Base-by-base conservation (phyloP, 2,113 vertebrate genomes). In the Meriones unguiculatus region DNA sequence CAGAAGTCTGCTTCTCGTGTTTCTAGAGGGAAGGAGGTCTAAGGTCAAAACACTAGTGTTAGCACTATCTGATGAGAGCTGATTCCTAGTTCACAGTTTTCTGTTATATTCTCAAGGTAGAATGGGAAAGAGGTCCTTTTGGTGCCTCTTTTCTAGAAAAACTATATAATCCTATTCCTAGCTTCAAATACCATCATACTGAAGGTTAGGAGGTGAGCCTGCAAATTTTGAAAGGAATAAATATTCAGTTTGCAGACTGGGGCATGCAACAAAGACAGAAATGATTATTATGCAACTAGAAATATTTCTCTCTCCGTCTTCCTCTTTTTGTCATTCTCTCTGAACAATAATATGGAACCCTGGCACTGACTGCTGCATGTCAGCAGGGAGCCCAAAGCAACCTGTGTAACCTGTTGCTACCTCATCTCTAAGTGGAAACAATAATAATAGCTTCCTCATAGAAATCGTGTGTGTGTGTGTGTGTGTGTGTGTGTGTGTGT, bases 381-480 rank as follows among this genome's bases (percentile, higher is more conserved):
- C 87, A 65, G 64, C 2, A 28, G 1, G 70, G 8, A 17, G 20
- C 41, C 25, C 69, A 95, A 90, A 96, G 24, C 82, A 95, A 95
- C 7, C 80, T 30, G 30, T 52, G 90, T 82, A 91, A 89, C 3
- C 5, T 91, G 50, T 93, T 15, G 57, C 17, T 50, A 13, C 72
- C 41, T 96, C 81, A 92, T 76, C 24, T 91, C 35, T 86, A 76
- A 91, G 70, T 77, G 18, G 81, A 1, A 93, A 24, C 65, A 57
- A 76, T 46, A 89, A 75, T 35, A 41, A 72, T 14, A 41, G 46
- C 52, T 78, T 84, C 65, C 76, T 85, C 28, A 77, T 52, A 78
- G 46, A 32, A 14, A 12, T 57, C 25, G 30, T 64, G 57, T 57
- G 24, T 64, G 38, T 38, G 7, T 62, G 78, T 25, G 32, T 81